Conservation (phyloP, 2,888 invertebrate genomes). For the Thalpophila matura region DNA sequence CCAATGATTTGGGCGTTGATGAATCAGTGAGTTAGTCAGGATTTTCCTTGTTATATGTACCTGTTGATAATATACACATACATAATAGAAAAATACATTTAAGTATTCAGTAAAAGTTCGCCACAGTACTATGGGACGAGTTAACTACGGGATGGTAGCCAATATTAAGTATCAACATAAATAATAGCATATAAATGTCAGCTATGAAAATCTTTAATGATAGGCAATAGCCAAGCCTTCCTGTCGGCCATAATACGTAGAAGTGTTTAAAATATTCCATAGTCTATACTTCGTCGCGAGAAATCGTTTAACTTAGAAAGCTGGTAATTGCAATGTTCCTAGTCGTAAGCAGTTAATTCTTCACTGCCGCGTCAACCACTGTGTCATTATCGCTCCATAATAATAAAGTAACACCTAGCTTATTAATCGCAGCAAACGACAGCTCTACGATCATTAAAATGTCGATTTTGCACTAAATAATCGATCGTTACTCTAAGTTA, state of each 20-base stretch:
- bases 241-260: not conserved
- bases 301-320: constrained; percentile 64
- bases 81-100: not conserved
- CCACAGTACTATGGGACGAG: too few relatives aligned
- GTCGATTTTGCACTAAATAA: constrained; percentile 39
- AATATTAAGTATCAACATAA: constrained; percentile 21
- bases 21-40: too few relatives aligned
- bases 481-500: constrained; percentile 51
- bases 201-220: constrained; percentile 31
- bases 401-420: constrained; percentile 39
- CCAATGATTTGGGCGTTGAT: too few relatives aligned
- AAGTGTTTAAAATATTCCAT: constrained; percentile 37
- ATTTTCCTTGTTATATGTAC: too few relatives aligned
- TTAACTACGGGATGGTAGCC: not conserved
- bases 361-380: constrained; percentile 44
- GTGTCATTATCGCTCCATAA: constrained; percentile 59
- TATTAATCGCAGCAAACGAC: constrained; percentile 37
- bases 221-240: constrained; percentile 14
- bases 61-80: too few relatives aligned
- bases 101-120: not conserved
- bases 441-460: constrained; percentile 24
- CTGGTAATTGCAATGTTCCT: constrained; percentile 63
- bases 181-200: constrained; percentile 24
- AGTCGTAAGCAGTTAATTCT: constrained; percentile 51
- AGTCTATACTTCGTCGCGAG: constrained; percentile 21